phyloP scores from a whole-genome alignment of 1,140 invertebrate genomes.

The Lepeophtheirus salmonis region DNA sequence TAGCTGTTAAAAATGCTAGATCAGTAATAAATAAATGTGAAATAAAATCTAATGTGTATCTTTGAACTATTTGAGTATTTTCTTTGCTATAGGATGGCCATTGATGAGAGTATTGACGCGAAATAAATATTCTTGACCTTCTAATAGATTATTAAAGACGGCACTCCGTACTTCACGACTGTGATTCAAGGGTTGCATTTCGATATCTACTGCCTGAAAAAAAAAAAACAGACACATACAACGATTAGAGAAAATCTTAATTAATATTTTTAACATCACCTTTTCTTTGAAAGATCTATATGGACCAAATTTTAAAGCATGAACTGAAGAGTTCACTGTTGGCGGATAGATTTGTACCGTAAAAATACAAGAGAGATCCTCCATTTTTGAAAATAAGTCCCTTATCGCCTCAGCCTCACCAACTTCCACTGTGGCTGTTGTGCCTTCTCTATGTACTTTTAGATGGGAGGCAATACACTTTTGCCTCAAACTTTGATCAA shows the following conservation, averaged over 20 bases:
- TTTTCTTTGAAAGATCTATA: neutral
- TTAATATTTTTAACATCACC: neutral
- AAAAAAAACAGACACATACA: too few relatives aligned
- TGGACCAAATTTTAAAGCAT: neutral
- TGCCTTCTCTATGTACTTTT: neutral
- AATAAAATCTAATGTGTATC: too few relatives aligned
- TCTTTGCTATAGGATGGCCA: conserved; percentile 4
- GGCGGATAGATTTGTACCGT: conserved; percentile 7
- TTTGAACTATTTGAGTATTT: conserved; percentile 5
- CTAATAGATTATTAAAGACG: neutral
- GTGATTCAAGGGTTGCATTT: neutral
- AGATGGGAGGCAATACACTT: neutral
- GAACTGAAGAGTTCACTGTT: neutral
- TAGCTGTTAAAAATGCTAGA: too few relatives aligned
- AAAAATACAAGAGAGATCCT: neutral
- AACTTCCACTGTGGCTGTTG: neutral
- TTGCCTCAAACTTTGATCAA: conserved; percentile 3
- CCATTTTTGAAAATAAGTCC: conserved; percentile 10
- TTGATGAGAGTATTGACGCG: conserved; percentile 3
- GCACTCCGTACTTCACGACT: neutral
- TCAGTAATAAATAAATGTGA: too few relatives aligned
- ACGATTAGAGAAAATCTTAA: neutral
- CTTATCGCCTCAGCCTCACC: neutral
- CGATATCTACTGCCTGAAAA: neutral
- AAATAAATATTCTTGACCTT: neutral